Base-by-base conservation (phyloP, 2,797 vertebrate genomes). In the Avahi laniger region DNA sequence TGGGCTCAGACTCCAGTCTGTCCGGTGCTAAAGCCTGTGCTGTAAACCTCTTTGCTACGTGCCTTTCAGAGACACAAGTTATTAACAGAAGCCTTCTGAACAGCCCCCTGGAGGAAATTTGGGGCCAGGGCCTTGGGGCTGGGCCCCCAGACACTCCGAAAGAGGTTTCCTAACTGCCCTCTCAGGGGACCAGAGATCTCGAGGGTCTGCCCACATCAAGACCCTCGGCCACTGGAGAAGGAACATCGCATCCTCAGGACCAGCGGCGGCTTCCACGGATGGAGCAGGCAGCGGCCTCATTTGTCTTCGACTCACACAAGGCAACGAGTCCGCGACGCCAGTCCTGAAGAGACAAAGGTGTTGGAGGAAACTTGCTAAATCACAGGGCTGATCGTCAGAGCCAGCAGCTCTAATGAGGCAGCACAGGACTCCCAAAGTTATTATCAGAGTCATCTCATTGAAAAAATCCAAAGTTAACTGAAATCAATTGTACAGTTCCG, bases 371-470 rank as follows among this genome's bases (percentile, higher is more conserved):
- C 97, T 96, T 98, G 97, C 95, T 97, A 97, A 98, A 98, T 97
- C 98, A 97, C 97, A 94, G 96, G 92, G 94, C 93, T 97, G 98
- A 98, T 98, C 98, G 97, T 93, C 97, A 72, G 93, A 88, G 98
- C 97, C 97, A 95, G 97, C 97, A 94, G 93, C 98, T 96, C 98
- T 99, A 98, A 99, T 98, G 98, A 99, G 98, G 98, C 97, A 89
- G 92, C 94, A 63, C 97, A 98, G 98, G 98, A 99, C 98, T 98
- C 98, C 96, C 73, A 83, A 97, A 98, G 98, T 98, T 98, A 97
- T 97, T 97, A 95, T 91, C 98, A 95, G 97, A 97, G 70, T 97
- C 97, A 83, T 97, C 92, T 92, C 97, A 94, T n/a, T 96, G 97
- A 98, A 98, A 97, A 98, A 97, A 97, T 80, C 97, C 98, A 92